These are phyloP conservation scores for Lutra lutra DNA, from an alignment of 2,797 vertebrate species.

Conservation along the genomic window DNA sequence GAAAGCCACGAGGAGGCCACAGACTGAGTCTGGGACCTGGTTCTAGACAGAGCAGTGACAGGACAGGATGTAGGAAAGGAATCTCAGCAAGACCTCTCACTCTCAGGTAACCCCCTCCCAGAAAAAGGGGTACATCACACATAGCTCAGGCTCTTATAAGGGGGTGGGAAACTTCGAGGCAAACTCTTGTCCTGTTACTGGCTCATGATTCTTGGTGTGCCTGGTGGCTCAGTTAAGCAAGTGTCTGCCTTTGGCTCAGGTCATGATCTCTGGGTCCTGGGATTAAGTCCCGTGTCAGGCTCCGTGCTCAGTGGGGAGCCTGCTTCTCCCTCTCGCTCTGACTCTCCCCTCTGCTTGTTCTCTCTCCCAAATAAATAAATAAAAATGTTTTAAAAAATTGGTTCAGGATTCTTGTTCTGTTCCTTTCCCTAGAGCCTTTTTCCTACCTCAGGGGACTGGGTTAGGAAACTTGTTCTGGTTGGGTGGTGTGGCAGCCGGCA, in stretches of 20 bases:
- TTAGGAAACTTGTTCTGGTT: conserved; percentile 22
- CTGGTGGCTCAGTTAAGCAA: neutral
- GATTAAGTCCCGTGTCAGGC: too few species aligned
- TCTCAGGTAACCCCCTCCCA: neutral
- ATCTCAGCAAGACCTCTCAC: neutral
- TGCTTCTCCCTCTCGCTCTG: too few species aligned
- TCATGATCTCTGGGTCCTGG: too few species aligned
- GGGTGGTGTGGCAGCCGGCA: neutral
- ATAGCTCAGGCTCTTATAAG: neutral
- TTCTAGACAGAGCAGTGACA: neutral
- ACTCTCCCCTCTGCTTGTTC: too few species aligned
- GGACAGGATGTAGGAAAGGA: neutral
- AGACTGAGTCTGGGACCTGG: neutral
- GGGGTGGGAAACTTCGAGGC: neutral
- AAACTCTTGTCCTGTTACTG: neutral
- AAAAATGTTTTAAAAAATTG: neutral
- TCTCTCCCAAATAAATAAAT: neutral
- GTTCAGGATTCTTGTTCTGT: neutral
- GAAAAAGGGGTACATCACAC: neutral
- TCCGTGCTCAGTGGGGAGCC: too few species aligned
- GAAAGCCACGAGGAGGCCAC: neutral
- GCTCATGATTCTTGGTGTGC: neutral
- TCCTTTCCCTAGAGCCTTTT: neutral
- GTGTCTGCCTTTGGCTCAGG: neutral
- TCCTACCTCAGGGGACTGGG: neutral